A percentile compares a stretch with the other conserved stretches of the same genome.
These are phyloP conservation scores for Larimichthys polyactis DNA, from an alignment of 2,113 vertebrate genomes.

Conservation along the genomic window DNA sequence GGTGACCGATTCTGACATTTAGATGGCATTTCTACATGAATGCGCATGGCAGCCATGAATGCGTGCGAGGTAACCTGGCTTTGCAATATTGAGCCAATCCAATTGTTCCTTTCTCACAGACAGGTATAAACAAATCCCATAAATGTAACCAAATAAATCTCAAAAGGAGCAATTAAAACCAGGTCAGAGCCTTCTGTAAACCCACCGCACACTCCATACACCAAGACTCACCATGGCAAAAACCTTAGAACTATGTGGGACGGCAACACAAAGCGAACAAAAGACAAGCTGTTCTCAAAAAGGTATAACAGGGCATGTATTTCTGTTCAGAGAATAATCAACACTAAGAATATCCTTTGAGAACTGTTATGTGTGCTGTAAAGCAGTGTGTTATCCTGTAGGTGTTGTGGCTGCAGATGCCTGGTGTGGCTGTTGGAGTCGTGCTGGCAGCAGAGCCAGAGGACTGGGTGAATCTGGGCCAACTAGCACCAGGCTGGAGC, in stretches of 20 bases:
- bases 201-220: background rate
- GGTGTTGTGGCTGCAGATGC: constrained; percentile 41
- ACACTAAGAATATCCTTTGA: constrained; percentile 23
- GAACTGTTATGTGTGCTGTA: constrained; percentile 17
- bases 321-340: constrained; percentile 24
- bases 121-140: constrained; percentile 32
- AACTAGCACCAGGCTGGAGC: constrained; percentile 60
- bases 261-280: background rate
- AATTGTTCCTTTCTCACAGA: constrained; percentile 37
- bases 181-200: constrained; percentile 25
- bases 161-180: constrained; percentile 27
- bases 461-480: constrained; percentile 44
- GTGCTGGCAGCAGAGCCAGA: constrained; percentile 36
- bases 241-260: background rate
- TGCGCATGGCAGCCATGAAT: background rate
- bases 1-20: constrained; percentile 71
- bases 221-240: background rate
- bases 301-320: background rate
- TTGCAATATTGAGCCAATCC: constrained; percentile 27
- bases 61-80: background rate
- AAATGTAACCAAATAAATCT: constrained; percentile 25
- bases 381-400: constrained; percentile 32
- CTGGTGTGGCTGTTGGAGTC: constrained; percentile 27
- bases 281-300: background rate
- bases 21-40: constrained; percentile 70